Conservation (phyloP, 2,888 invertebrate species). For the Lypha dubia region DNA sequence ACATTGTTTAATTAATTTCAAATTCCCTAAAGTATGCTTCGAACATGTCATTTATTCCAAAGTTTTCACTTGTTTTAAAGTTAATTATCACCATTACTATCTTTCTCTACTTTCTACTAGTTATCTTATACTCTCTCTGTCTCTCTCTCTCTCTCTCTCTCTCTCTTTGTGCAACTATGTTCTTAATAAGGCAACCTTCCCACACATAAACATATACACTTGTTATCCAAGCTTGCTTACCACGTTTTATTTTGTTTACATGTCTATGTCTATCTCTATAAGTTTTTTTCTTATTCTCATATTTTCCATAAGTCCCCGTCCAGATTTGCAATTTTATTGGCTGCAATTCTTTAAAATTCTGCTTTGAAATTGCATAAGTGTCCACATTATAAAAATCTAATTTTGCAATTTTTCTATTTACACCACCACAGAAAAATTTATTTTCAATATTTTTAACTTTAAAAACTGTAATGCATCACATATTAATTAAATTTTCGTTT, state of each 20-base stretch:
- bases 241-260: not conserved
- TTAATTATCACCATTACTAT: not conserved
- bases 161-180: not conserved
- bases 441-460: too few relatives aligned
- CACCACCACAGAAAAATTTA: too few relatives aligned
- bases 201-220: not conserved
- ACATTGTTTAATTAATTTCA: slow-evolving; percentile 17
- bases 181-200: not conserved
- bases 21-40: slow-evolving; percentile 35
- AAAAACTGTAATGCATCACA: too few relatives aligned
- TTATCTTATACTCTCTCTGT: too few relatives aligned
- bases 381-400: too few relatives aligned
- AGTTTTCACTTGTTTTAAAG: not conserved
- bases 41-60: not conserved
- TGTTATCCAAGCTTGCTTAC: not conserved
- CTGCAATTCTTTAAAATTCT: too few relatives aligned
- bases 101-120: not conserved
- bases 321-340: too few relatives aligned
- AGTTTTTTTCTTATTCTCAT: not conserved
- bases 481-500: too few relatives aligned
- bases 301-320: too few relatives aligned
- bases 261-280: not conserved
- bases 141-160: too few relatives aligned
- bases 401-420: too few relatives aligned
- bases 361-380: too few relatives aligned